Base-by-base conservation (phyloP, 2,113 vertebrate genomes). In the Salvelinus sp. region DNA sequence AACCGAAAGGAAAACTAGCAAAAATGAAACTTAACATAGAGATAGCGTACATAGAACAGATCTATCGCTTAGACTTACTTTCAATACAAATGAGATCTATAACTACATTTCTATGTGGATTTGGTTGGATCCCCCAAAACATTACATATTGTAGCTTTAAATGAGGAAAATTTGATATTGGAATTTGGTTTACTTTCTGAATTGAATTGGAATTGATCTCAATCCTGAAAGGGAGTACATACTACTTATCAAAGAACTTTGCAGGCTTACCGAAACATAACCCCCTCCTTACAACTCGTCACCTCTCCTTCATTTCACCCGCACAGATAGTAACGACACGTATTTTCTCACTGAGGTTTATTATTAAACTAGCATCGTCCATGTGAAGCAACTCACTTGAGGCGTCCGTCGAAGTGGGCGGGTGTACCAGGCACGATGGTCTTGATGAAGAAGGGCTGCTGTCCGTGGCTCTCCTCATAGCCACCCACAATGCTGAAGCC, bases 401-500 rank as follows among this genome's bases (percentile, higher is more conserved):
- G 95, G 71, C 95, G 95, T 64, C 93, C 92, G 68, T 97, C 96
- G 3, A 94, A 93, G 90, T 96, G 95, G 6, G 96, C 96, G 0
- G 96, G 95, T 0, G 96, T 97, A 20, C 94, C 96, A 0, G 96
- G 96, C 85, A 98, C 96, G 0, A 98, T 97, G 91, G 96, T 97
- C 91, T 97, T 98, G 82, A 98, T 98, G 92, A 97, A 98, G 92
- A 98, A 98, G 0, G 96, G 96, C 86, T 97, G 95, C 88, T 95
- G 95, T 3, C 96, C 95, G 75, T 95, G 95, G 81, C 86, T 95
- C 73, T 97, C 96, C 88, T 97, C 96, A 6, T 96, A 96, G 74
- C 96, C 96, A 4, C 96, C 96, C 0, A 98, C 96, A 2, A 98
- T 98, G 83, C 96, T 98, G 91, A 98, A 98, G 82, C 96, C 96